Base-by-base conservation (phyloP, 2,797 vertebrate genomes). In the Platalea minor region DNA sequence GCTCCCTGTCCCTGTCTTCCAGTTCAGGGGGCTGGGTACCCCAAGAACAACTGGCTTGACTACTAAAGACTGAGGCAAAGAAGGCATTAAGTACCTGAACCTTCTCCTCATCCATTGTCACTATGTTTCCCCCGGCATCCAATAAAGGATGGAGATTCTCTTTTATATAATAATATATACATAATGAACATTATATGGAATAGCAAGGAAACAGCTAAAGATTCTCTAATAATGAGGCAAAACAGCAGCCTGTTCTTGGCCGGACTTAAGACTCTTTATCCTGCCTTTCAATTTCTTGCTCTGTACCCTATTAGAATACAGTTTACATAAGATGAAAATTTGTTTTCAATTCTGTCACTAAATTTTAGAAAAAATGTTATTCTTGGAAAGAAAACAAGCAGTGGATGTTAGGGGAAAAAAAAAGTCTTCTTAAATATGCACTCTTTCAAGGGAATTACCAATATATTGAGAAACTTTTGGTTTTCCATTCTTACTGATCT, bases 401-500 rank as follows among this genome's bases (percentile, higher is more conserved):
- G 14, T 8, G 3, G 8, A 11, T 35, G 3, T 28, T 59, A 33
- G 7, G 7, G 23, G 33, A 13, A 3, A 4, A 8, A 7, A 9
- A 31, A 17, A 33, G 9, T 21, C 0, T 11, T 39, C 29, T 48
- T 51, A 29, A 41, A 35, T 51, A 20, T 76, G 5, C 1, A 0
- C 4, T 57, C 5, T 77, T 74, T 87, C n/a, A 8, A 57, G 20
- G 25, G 10, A 50, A 61, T 48, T 68, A 9, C 13, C 3, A 28
- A 29, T 17, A 15, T 7, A 26, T 7, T 41, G 7, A 56, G 23
- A 85, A 80, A 28, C 4, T 8, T 37, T 9, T 9, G 3, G 23
- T 5, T 70, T 63, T 45, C 24, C 37, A 0, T 72, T 76, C 53
- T 81, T 45, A 54, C 10, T 41, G 8, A 57, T 14, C 9, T 24